These are phyloP conservation scores for Drosophila simulans DNA, from an alignment of 1,140 invertebrate genomes.

Conservation along the genomic window DNA sequence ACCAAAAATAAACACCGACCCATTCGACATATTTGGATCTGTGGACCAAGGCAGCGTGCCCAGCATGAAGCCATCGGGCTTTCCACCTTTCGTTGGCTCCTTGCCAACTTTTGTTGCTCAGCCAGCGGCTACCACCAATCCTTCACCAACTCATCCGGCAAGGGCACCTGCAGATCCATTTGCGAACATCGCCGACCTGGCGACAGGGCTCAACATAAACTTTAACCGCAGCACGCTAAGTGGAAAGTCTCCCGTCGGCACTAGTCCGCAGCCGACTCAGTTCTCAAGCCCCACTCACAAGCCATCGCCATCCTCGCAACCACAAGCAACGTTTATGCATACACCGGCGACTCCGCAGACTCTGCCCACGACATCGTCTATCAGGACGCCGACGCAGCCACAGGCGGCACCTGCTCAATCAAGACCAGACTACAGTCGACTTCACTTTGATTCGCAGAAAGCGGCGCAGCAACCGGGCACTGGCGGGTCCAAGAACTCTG, in stretches of 20 bases:
- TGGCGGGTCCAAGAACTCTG: conserved; percentile 85
- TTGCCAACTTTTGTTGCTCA: conserved; percentile 61
- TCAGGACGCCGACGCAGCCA: conserved; percentile 21
- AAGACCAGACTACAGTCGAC: conserved; percentile 87
- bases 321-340: conserved; percentile 48
- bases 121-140: conserved; percentile 70
- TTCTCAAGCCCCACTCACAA: conserved; percentile 85
- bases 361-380: conserved; percentile 31
- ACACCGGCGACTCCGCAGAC: conserved; percentile 10
- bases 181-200: conserved; percentile 86
- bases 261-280: conserved; percentile 82
- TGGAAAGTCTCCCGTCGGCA: conserved; percentile 68
- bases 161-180: conserved; percentile 85
- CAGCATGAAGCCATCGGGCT: conserved; percentile 44
- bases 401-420: conserved; percentile 22
- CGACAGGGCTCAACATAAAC: conserved; percentile 79
- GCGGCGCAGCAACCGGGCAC: conserved; percentile 52
- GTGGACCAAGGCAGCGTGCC: conserved; percentile 42
- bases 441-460: conserved; percentile 88
- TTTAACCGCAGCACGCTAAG: conserved; percentile 71
- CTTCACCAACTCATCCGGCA: conserved; percentile 60
- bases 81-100: conserved; percentile 56
- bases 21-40: conserved; percentile 81
- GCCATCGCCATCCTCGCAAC: conserved; percentile 16
- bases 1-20: conserved; percentile 64